Evolutionary conservation across 2,888 invertebrate genomes (phyloP).

Genomic region (Iselma pallidipennis): DNA sequence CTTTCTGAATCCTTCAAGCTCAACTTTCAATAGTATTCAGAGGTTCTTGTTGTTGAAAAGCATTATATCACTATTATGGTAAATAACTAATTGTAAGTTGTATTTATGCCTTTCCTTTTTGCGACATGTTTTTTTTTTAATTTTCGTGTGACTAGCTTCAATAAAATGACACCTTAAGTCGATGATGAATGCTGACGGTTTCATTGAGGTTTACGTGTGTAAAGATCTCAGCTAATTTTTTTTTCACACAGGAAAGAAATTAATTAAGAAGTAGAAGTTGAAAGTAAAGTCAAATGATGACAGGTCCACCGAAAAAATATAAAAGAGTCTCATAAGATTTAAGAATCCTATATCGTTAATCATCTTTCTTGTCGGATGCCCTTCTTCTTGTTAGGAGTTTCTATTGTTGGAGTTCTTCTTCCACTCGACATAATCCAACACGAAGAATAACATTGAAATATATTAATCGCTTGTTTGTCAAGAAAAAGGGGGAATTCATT

Average conservation of each 20-base stretch:
- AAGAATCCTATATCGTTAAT: constrained; percentile 4
- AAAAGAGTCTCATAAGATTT: not conserved
- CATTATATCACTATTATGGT: no score
- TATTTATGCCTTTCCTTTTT: no score
- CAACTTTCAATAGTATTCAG: not conserved
- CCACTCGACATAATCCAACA: not conserved
- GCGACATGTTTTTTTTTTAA: no score
- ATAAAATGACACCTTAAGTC: no score
- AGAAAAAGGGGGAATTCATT: constrained; percentile 11
- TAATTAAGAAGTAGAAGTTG: not conserved
- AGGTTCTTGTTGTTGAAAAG: not conserved
- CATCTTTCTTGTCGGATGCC: constrained; percentile 1
- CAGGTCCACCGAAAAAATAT: not conserved
- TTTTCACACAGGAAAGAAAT: no score
- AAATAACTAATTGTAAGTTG: no score
- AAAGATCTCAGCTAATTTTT: no score
- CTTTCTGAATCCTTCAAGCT: not conserved
- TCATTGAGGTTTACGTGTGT: no score
- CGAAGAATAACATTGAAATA: constrained; percentile 9
- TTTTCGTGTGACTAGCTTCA: no score
- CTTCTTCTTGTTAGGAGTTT: not conserved
- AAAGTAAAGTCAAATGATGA: not conserved
- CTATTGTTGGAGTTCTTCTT: not conserved
- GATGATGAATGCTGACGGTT: no score
- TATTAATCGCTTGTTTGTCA: constrained; percentile 1